phyloP scores from a whole-genome alignment of 1,140 invertebrate species.

The Drosophila suzukii region DNA sequence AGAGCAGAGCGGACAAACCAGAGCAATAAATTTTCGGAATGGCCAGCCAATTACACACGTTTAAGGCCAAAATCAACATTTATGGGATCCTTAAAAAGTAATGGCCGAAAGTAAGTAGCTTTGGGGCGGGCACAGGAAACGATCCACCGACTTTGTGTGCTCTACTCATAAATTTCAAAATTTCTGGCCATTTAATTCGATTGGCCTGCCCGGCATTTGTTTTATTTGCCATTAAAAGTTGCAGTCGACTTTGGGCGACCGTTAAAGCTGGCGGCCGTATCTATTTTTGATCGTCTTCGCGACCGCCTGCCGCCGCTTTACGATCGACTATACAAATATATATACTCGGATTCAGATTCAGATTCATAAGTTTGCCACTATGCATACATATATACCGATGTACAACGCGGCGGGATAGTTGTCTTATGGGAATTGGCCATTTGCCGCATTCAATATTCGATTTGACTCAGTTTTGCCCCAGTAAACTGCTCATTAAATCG shows the following conservation, averaged over 20 bases:
- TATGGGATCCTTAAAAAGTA: not conserved
- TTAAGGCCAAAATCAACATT: not conserved
- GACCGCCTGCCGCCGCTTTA: conserved; percentile 26
- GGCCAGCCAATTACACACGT: too few relatives aligned
- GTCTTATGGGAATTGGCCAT: conserved; percentile 47
- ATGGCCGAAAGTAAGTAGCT: not conserved
- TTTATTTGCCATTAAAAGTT: conserved; percentile 77
- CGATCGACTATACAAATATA: conserved; percentile 22
- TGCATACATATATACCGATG: not conserved
- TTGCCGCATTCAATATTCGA: conserved; percentile 38
- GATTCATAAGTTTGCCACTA: conserved; percentile 15
- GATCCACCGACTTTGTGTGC: conserved; percentile 7
- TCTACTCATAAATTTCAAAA: conserved; percentile 43
- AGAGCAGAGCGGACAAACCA: too few relatives aligned
- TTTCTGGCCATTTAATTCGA: conserved; percentile 50
- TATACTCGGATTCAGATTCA: not conserved
- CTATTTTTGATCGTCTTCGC: conserved; percentile 57
- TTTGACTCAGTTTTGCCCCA: conserved; percentile 46
- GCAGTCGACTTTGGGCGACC: conserved; percentile 54
- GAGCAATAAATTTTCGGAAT: too few relatives aligned
- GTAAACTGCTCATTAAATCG: conserved; percentile 57
- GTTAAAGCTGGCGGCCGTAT: conserved; percentile 68
- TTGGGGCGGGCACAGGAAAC: not conserved
- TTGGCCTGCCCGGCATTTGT: conserved; percentile 53
- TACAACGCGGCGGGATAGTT: conserved; percentile 5